Evolutionary conservation across 2,888 invertebrate species (phyloP).

Genomic region (Drepana falcataria): DNA sequence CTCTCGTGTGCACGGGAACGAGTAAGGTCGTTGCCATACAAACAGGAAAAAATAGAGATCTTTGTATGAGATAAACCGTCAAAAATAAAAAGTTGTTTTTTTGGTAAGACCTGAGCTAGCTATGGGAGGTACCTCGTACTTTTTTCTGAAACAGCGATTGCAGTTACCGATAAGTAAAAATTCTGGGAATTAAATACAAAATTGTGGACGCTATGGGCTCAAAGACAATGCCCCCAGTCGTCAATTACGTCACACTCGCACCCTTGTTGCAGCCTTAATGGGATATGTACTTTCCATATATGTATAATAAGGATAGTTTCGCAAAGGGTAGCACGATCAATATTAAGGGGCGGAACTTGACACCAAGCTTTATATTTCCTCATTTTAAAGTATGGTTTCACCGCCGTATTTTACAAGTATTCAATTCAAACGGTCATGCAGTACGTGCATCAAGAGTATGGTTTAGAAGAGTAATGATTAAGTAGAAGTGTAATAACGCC

Average conservation of each 20-base stretch:
- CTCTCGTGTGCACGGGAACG: slow-evolving; percentile 28
- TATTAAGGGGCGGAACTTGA: slow-evolving; percentile 17
- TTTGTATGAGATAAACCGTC: slow-evolving; percentile 47
- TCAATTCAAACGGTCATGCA: too few relatives aligned
- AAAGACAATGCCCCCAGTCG: not conserved
- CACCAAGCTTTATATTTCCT: not conserved
- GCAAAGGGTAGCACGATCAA: slow-evolving; percentile 32
- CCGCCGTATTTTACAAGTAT: too few relatives aligned
- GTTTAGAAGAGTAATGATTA: too few relatives aligned
- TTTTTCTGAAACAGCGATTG: not conserved
- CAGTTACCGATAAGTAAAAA: not conserved
- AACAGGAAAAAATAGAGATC: slow-evolving; percentile 52
- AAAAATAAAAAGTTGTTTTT: slow-evolving; percentile 31
- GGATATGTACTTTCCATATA: slow-evolving; percentile 26
- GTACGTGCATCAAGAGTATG: too few relatives aligned
- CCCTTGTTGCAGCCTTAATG: slow-evolving; percentile 19
- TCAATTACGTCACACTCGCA: not conserved
- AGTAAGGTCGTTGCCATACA: slow-evolving; percentile 63
- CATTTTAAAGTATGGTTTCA: not conserved
- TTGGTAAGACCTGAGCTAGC: slow-evolving; percentile 4
- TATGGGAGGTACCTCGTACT: not conserved
- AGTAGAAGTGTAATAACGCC: too few relatives aligned
- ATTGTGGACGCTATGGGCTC: not conserved
- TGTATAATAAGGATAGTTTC: slow-evolving; percentile 23
- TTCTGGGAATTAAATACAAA: not conserved